Evolutionary conservation across 2,797 vertebrate species (phyloP).

Genomic region (Hephaestus fuliginosus): DNA sequence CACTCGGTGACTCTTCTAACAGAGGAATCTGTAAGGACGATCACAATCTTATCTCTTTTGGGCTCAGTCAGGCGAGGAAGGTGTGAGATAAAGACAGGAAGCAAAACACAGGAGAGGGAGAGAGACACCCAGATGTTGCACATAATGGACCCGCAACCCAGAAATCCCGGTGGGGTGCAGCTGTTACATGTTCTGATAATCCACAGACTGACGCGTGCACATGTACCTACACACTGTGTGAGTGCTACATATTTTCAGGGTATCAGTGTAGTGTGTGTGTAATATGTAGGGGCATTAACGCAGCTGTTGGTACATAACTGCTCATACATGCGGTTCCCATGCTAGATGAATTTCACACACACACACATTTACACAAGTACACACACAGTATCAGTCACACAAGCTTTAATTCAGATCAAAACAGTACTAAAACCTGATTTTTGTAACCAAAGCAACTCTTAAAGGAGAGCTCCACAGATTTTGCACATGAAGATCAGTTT

Average conservation of each 20-base stretch:
- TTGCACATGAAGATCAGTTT: background rate
- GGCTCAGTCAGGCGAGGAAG: constrained; percentile 38
- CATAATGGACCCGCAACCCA: constrained; percentile 49
- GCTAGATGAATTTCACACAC: constrained; percentile 7
- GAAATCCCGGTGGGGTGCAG: constrained; percentile 33
- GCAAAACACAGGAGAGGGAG: background rate
- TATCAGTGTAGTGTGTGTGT: constrained; percentile 8
- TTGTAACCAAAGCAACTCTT: background rate
- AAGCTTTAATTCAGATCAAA: background rate
- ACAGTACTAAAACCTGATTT: background rate
- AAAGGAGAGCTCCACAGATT: background rate
- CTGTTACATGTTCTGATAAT: constrained; percentile 50
- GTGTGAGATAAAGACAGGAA: constrained; percentile 58
- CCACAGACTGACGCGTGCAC: constrained; percentile 22
- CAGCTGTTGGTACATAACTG: constrained; percentile 61
- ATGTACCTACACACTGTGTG: background rate
- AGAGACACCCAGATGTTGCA: constrained; percentile 13
- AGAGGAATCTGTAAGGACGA: constrained; percentile 21
- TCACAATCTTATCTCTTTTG: constrained; percentile 53
- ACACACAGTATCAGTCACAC: background rate
- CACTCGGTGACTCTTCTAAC: background rate
- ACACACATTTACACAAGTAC: background rate
- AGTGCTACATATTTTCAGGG: constrained; percentile 12
- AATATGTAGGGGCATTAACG: constrained; percentile 38
- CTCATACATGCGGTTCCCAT: constrained; percentile 1